Evolutionary conservation across 2,113 vertebrate genomes (phyloP), one percentile per base, ranked within the genome.

Genomic region (Salvelinus sp.): DNA sequence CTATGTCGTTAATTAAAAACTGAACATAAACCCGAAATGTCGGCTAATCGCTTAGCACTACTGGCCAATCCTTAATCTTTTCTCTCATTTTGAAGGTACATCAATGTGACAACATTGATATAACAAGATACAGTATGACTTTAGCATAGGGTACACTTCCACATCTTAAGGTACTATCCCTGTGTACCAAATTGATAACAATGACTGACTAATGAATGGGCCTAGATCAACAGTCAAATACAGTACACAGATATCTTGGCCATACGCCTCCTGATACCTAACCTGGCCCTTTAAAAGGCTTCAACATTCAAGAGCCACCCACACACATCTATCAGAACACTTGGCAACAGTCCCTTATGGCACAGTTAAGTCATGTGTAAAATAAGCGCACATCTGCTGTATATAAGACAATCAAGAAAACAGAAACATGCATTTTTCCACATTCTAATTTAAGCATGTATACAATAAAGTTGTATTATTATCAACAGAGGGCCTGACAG

Each of bases 401-500:
- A 44, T 44, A 54, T 80, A 47, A 60, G 76, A 87, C 80, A 78
- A 81, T 85, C 75, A 83, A 83, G 20, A 85, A 84, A 86, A 84
- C 50, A 79, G 71, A 76, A 76, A 72, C 72, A 78, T 63, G 67
- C 74, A 65, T 83, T 76, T 77, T 58, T 6, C 28, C 30, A 73
- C 30, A 75, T 85, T 81, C 84, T 88, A 60, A 82, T 79, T 77
- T 79, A 79, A 80, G 79, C 75, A 77, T 7, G 27, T 72, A 44
- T 18, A 54, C 63, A 76, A 70, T 74, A 82, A 78, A 57, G 62
- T 44, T 84, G 54, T 80, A 80, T 83, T 80, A 72, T 85, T 80
- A 91, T 86, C 73, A 88, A 44, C 38, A 44, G 38, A 64, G 14
- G 64, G 80, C 86, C 76, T 90, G 89, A 44, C 38, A 87, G 74